Conservation (phyloP, 92 coral and sea anemone species). For the Paragorgia papillata region DNA sequence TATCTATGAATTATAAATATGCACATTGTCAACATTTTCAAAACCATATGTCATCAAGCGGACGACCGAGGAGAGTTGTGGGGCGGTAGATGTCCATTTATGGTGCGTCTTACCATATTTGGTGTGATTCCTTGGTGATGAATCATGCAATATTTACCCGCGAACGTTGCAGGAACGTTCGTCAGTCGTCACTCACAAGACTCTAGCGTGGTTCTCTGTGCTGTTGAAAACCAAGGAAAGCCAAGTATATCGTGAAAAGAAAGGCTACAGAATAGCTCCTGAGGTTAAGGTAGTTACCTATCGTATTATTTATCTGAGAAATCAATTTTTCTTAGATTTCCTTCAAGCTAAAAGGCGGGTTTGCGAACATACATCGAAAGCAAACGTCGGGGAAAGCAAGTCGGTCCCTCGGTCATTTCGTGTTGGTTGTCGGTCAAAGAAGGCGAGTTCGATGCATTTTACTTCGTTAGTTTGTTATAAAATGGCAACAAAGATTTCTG, state of each 20-base stretch:
- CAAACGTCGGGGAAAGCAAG: neutral
- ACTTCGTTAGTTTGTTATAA: constrained; percentile 41
- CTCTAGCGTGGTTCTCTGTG: neutral
- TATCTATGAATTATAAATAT: neutral
- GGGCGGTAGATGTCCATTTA: constrained; percentile 15
- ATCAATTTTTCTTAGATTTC: constrained; percentile 18
- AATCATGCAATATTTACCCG: constrained; percentile 23
- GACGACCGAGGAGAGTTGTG: constrained; percentile 15
- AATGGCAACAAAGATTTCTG: constrained; percentile 35
- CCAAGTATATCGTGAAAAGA: neutral
- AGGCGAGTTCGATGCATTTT: constrained; percentile 38
- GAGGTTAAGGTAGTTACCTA: constrained; percentile 26
- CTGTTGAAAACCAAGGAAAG: neutral
- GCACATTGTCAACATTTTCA: neutral
- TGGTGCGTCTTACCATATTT: constrained; percentile 21
- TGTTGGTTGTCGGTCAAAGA: neutral
- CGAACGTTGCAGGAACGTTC: constrained; percentile 41
- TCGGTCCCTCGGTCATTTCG: constrained; percentile 6
- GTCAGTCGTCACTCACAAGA: constrained; percentile 4
- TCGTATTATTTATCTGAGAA: constrained; percentile 21
- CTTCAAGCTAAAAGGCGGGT: constrained; percentile 10
- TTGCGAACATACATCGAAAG: constrained; percentile 7
- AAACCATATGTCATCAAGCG: neutral
- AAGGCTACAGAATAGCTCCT: neutral
- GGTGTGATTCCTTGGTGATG: constrained; percentile 37